Conservation (phyloP, 2,113 vertebrate species). For the Lophius piscatorius region DNA sequence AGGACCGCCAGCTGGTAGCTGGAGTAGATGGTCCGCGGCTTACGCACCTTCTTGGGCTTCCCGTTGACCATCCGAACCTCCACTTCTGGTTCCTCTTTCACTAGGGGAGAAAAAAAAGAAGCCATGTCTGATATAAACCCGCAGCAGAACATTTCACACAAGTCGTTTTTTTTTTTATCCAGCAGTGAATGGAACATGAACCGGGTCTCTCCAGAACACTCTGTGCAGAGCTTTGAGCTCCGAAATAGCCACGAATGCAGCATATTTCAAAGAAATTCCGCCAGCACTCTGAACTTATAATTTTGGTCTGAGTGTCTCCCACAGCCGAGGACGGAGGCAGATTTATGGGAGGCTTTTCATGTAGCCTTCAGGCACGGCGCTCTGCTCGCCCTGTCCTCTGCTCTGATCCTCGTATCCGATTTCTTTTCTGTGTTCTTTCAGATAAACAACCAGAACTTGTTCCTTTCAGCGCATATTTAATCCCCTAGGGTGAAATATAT, state of each 20-base stretch:
- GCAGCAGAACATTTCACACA: background rate
- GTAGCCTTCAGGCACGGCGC: too few species aligned
- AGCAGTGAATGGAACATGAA: background rate
- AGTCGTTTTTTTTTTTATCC: background rate
- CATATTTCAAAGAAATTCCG: slow-evolving; percentile 74
- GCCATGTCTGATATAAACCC: background rate
- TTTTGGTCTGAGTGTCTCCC: slow-evolving; percentile 70
- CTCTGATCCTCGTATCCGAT: slow-evolving; percentile 15
- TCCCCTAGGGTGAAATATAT: too few species aligned
- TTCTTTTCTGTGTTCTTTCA: too few species aligned
- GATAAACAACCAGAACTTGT: too few species aligned
- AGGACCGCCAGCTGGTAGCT: slow-evolving; percentile 93
- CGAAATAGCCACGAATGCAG: slow-evolving; percentile 56
- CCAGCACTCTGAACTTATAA: slow-evolving; percentile 62
- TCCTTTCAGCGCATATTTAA: too few species aligned
- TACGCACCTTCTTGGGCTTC: slow-evolving; percentile 94
- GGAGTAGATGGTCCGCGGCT: slow-evolving; percentile 94
- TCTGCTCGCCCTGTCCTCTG: slow-evolving; percentile 12
- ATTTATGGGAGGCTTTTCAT: slow-evolving; percentile 72
- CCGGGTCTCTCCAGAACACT: background rate
- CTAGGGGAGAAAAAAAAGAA: slow-evolving; percentile 19
- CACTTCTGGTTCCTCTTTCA: slow-evolving; percentile 91
- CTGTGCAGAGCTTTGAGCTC: slow-evolving; percentile 22
- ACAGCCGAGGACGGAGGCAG: slow-evolving; percentile 55
- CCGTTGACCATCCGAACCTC: slow-evolving; percentile 95